These are phyloP conservation scores for Ophioderma brevispina DNA, from an alignment of 35 echinoderm and acorn worm genomes.

Conservation along the genomic window DNA sequence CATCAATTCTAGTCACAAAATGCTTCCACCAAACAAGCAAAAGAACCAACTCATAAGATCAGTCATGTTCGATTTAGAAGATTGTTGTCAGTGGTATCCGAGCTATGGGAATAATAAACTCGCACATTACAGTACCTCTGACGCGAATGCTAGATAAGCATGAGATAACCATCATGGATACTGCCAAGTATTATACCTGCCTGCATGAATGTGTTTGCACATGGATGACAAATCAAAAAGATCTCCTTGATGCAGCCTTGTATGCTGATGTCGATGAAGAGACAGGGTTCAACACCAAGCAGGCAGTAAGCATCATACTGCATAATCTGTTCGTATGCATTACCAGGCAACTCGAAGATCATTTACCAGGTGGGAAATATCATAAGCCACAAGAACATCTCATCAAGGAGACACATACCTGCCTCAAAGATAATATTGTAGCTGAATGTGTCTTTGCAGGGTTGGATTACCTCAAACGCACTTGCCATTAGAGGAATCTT, in stretches of 20 bases:
- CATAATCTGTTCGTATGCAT: conserved; percentile 23
- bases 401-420: neutral
- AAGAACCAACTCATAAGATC: too few relatives aligned
- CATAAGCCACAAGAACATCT: conserved; percentile 6
- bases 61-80: too few relatives aligned
- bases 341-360: conserved; percentile 22
- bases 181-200: too few relatives aligned
- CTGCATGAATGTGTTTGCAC: too few relatives aligned
- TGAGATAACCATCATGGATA: too few relatives aligned
- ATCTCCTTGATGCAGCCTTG: neutral
- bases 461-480: conserved; percentile 56
- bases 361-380: conserved; percentile 38
- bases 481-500: conserved; percentile 50
- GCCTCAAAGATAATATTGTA: conserved; percentile 22
- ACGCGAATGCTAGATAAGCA: too few relatives aligned
- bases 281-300: conserved; percentile 1
- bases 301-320: conserved; percentile 31
- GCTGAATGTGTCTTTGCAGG: neutral
- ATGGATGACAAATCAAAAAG: too few relatives aligned
- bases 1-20: too few relatives aligned
- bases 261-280: neutral
- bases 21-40: too few relatives aligned
- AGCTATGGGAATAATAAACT: too few relatives aligned
- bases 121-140: too few relatives aligned
- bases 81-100: too few relatives aligned